These are phyloP conservation scores for Bos taurus DNA, from an alignment of 2,113 vertebrate genomes.

Conservation along the genomic window DNA sequence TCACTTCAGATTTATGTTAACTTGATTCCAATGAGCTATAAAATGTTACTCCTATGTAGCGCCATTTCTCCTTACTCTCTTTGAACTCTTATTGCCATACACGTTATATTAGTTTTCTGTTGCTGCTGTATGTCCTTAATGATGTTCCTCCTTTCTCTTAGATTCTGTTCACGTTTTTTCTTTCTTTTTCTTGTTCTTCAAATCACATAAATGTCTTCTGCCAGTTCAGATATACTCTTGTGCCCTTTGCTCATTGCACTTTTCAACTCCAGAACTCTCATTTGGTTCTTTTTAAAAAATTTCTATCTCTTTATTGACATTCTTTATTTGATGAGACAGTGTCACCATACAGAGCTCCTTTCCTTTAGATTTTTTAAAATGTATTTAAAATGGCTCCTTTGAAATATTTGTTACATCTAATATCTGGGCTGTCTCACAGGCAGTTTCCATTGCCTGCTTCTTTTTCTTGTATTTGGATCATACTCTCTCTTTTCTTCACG, in stretches of 20 bases:
- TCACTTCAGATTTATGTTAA: not conserved
- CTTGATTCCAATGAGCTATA: not conserved
- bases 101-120: not conserved
- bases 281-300: not conserved
- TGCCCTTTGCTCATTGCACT: not conserved
- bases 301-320: not conserved
- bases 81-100: not conserved
- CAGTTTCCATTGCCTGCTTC: not conserved
- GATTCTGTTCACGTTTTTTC: not conserved
- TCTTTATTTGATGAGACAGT: not conserved
- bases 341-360: not conserved
- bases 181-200: not conserved
- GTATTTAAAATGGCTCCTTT: not conserved
- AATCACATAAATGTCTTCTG: not conserved
- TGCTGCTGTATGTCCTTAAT: not conserved
- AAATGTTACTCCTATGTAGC: accelerated
- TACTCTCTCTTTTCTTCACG: not conserved
- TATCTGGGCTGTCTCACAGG: not conserved
- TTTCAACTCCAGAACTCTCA: not conserved
- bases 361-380: not conserved
- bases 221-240: not conserved
- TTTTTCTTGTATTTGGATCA: not conserved
- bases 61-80: not conserved
- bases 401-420: not conserved
- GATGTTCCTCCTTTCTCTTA: not conserved